Percentiles rank a stretch among this genome's conserved stretches.
Conservation (phyloP, 2,797 vertebrate species). For the Sparidentex hasta region DNA sequence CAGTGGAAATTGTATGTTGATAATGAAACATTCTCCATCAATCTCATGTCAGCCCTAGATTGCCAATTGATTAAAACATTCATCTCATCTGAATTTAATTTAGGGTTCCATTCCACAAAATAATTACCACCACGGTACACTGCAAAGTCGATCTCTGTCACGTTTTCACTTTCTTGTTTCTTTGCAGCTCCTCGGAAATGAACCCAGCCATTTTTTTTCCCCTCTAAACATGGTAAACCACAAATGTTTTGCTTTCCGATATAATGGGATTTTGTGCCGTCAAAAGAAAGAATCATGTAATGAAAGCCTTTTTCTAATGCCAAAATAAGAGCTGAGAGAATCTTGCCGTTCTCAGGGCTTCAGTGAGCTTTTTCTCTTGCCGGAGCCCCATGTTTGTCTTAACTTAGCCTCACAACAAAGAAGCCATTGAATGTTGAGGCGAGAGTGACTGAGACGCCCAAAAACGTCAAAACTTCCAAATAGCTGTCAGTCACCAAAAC, state of each 20-base stretch:
- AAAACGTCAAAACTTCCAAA: constrained; percentile 68
- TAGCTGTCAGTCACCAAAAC: constrained; percentile 72
- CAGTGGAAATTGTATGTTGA: constrained; percentile 70
- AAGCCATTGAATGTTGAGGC: constrained; percentile 52
- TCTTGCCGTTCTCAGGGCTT: constrained; percentile 23
- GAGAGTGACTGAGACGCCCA: constrained; percentile 38
- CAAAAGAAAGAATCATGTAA: constrained; percentile 47
- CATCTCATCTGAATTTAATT: constrained; percentile 73
- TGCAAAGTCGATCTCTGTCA: constrained; percentile 35
- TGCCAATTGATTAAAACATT: constrained; percentile 76
- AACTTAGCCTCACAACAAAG: constrained; percentile 61
- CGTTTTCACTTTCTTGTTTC: constrained; percentile 6
- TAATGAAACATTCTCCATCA: constrained; percentile 74
- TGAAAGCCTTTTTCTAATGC: constrained; percentile 44
- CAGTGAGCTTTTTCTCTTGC: constrained; percentile 20
- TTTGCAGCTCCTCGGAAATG: constrained; percentile 21
- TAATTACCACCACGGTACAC: constrained; percentile 58
- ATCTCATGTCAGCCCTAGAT: constrained; percentile 67
- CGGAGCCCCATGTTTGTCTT: constrained; percentile 40
- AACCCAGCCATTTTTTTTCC: constrained; percentile 29
- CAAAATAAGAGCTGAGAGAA: constrained; percentile 48
- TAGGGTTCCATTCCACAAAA: constrained; percentile 61
- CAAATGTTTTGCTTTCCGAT: constrained; percentile 50
- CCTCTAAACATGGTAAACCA: constrained; percentile 41
- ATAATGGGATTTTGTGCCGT: constrained; percentile 54